Conservation (phyloP, 1,140 invertebrate species). For the Ostrea denselamellosa region DNA sequence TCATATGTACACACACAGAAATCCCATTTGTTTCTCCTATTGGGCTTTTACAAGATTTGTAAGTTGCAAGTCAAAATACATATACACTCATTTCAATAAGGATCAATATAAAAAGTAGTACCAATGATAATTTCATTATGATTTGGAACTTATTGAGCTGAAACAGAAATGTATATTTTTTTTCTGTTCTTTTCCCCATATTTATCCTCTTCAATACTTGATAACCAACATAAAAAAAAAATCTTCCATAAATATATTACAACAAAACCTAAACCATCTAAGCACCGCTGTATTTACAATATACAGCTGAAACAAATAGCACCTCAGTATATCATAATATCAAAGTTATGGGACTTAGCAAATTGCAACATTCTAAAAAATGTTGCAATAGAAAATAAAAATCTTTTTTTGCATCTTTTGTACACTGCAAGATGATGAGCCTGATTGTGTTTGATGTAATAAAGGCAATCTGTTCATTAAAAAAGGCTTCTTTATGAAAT, state of each 20-base stretch:
- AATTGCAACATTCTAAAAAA: not conserved
- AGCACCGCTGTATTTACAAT: not conserved
- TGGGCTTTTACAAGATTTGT: no score
- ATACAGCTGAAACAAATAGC: not conserved
- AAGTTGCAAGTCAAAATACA: no score
- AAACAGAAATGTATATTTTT: no score
- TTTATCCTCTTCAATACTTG: not conserved
- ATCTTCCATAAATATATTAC: not conserved
- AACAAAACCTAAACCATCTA: not conserved
- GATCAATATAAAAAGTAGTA: no score
- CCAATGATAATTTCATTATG: no score
- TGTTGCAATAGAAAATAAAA: no score
- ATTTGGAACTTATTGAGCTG: no score
- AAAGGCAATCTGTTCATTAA: not conserved
- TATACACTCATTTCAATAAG: no score
- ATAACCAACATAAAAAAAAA: not conserved
- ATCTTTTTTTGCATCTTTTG: no score
- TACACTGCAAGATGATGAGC: not conserved
- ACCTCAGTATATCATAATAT: not conserved
- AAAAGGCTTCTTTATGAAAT: not conserved
- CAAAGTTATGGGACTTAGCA: conserved; percentile 28
- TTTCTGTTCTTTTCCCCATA: not conserved
- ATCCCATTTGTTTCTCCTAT: no score
- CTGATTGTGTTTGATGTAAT: not conserved
- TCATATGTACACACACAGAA: no score